A percentile compares a stretch with the other conserved stretches of the same genome.
These are phyloP conservation scores for Ctenoplectra terminalis DNA, from an alignment of 1,140 invertebrate genomes.

Conservation along the genomic window DNA sequence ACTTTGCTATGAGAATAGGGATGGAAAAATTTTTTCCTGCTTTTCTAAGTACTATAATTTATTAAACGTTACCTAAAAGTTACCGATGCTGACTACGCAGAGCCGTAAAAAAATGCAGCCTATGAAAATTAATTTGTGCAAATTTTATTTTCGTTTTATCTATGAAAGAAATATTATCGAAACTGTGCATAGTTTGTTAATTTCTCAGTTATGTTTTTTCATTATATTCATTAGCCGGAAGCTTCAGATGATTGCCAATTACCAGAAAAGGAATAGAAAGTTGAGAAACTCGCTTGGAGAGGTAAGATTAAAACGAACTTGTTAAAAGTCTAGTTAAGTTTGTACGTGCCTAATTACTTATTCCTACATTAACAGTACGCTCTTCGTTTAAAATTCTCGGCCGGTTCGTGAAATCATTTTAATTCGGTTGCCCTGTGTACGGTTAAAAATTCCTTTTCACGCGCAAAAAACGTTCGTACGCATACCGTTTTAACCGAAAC, in stretches of 20 bases:
- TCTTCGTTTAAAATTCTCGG: constrained; percentile 2
- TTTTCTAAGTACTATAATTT: no score
- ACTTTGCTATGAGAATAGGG: no score
- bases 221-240: background rate
- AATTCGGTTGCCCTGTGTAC: background rate
- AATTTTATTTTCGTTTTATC: no score
- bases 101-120: no score
- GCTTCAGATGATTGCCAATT: background rate
- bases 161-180: no score
- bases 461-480: no score
- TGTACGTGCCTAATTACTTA: constrained; percentile 42
- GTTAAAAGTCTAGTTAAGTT: constrained; percentile 35
- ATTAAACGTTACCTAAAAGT: no score
- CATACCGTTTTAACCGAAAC: background rate
- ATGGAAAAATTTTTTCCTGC: no score
- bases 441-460: background rate
- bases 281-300: background rate
- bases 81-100: no score
- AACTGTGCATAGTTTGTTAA: no score
- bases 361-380: constrained; percentile 21
- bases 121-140: no score
- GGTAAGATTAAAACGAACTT: constrained; percentile 34
- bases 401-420: constrained; percentile 5
- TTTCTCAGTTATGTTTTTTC: no score
- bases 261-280: background rate